phyloP scores from a whole-genome alignment of 2,797 vertebrate species.

The Clarias platycephalus region DNA sequence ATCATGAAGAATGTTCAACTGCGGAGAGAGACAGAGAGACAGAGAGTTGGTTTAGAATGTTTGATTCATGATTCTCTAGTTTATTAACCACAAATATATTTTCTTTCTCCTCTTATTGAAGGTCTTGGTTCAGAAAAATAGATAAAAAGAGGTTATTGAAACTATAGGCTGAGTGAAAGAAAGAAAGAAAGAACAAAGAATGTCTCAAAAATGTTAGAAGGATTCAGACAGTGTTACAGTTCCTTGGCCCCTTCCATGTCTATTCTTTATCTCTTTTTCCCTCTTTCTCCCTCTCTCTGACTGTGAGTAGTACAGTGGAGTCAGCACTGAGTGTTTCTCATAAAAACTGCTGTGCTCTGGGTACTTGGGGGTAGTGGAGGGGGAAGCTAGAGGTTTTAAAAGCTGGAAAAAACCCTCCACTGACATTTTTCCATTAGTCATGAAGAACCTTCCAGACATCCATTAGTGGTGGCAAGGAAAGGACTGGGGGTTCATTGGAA shows the following conservation, averaged over 20 bases:
- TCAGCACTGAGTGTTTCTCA: slow-evolving; percentile 51
- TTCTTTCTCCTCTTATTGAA: not conserved
- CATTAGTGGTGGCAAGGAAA: slow-evolving; percentile 41
- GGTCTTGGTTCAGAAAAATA: not conserved
- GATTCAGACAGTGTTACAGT: slow-evolving; percentile 24
- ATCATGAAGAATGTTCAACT: not conserved
- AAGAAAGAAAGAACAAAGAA: slow-evolving; percentile 36
- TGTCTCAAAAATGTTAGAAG: not conserved
- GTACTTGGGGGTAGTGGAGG: slow-evolving; percentile 37
- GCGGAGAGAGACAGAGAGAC: not conserved
- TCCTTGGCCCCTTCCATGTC: not conserved
- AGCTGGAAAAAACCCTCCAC: slow-evolving; percentile 55
- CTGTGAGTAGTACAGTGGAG: slow-evolving; percentile 41
- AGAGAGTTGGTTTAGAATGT: not conserved
- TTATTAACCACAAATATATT: too few species aligned
- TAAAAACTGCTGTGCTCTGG: slow-evolving; percentile 47
- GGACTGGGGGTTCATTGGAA: slow-evolving; percentile 7
- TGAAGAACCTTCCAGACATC: slow-evolving; percentile 50
- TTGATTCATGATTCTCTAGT: too few species aligned
- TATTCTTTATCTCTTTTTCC: not conserved
- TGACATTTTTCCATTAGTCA: slow-evolving; percentile 61
- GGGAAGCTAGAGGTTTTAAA: slow-evolving; percentile 52
- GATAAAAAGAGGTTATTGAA: not conserved
- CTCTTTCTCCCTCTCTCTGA: not conserved
- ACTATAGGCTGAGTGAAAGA: not conserved